phyloP scores from a whole-genome alignment of 2,797 vertebrate genomes.

The Heliangelus exortis region DNA sequence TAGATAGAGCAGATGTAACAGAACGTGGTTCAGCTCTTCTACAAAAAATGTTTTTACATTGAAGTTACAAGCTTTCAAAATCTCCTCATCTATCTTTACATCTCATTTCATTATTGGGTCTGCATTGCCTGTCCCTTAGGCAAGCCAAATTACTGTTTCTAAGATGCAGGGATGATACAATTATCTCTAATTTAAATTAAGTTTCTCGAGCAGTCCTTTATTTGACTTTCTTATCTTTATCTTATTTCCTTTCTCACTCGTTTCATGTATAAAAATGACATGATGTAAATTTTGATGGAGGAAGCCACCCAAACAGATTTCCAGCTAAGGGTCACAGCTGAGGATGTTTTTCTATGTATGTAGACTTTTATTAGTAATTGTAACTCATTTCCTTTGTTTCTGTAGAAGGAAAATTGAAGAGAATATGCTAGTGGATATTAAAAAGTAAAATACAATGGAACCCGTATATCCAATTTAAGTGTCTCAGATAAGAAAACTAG shows the following conservation, averaged over 20 bases:
- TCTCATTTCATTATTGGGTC: background rate
- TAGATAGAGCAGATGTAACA: background rate
- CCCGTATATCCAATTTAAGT: background rate
- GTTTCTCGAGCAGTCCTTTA: slow-evolving; percentile 23
- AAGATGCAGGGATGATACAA: background rate
- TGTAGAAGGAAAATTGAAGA: background rate
- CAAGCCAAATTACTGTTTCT: slow-evolving; percentile 6
- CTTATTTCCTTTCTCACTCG: background rate
- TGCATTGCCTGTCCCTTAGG: background rate
- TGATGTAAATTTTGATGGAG: background rate
- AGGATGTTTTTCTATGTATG: background rate
- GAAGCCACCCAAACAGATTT: background rate
- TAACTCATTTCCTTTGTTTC: slow-evolving; percentile 38
- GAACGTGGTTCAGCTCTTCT: background rate
- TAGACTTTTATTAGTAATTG: slow-evolving; percentile 38
- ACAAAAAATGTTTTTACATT: background rate
- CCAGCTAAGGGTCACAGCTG: background rate
- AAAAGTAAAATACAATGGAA: slow-evolving; percentile 38
- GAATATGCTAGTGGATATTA: slow-evolving; percentile 14
- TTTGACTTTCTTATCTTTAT: slow-evolving; percentile 47
- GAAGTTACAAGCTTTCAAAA: background rate
- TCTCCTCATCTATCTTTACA: background rate
- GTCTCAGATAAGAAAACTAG: background rate
- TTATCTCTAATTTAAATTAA: slow-evolving; percentile 48
- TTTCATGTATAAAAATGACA: slow-evolving; percentile 9